Evolutionary conservation across 2,888 invertebrate genomes (phyloP).

Genomic region (Leptura quadrifasciata): DNA sequence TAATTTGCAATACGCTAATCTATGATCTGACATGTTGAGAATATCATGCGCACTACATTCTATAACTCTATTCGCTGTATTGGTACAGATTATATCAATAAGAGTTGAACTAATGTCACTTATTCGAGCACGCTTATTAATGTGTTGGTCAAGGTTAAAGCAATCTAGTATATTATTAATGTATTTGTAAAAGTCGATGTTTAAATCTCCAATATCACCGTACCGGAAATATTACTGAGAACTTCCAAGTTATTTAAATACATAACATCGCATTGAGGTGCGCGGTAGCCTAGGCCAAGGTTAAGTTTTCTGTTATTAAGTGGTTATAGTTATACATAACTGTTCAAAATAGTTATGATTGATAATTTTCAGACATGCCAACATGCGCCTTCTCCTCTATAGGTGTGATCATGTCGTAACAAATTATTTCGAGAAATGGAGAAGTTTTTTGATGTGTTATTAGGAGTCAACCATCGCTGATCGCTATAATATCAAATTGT

Average conservation of each 20-base stretch:
- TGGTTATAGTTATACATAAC: too few species aligned
- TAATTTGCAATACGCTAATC: not conserved
- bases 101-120: not conserved
- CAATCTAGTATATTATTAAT: not conserved
- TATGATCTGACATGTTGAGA: not conserved
- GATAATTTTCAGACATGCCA: too few species aligned
- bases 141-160: not conserved
- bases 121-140: not conserved
- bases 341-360: too few species aligned
- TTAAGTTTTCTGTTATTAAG: too few species aligned
- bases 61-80: not conserved
- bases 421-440: too few species aligned
- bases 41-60: not conserved
- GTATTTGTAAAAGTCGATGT: not conserved
- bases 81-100: not conserved
- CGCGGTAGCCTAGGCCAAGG: too few species aligned
- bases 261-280: not conserved
- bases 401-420: too few species aligned
- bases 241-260: not conserved
- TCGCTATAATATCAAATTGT: too few species aligned
- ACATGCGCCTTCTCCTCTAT: too few species aligned
- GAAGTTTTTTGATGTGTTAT: too few species aligned
- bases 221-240: not conserved
- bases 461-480: too few species aligned
- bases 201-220: not conserved